Percentiles rank a stretch among this genome's conserved stretches.
Evolutionary conservation across 1,140 invertebrate genomes (phyloP).

Genomic region (Epicauta chinensis): DNA sequence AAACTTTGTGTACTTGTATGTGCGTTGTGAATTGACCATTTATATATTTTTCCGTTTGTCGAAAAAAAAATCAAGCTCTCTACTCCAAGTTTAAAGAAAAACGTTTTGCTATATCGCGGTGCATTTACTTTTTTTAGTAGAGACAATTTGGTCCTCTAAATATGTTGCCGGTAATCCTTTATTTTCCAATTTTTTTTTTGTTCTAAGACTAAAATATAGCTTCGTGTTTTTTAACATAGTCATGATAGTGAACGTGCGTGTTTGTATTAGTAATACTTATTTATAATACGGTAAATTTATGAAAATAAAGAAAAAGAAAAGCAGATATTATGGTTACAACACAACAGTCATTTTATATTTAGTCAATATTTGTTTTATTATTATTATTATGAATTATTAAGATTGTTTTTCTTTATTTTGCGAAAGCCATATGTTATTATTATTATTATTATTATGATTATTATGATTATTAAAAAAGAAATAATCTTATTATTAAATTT

Average conservation of each 20-base stretch:
- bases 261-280: slow-evolving; percentile 13
- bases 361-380: slow-evolving; percentile 11
- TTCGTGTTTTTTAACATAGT: slow-evolving; percentile 1
- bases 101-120: too few species aligned
- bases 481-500: slow-evolving; percentile 18
- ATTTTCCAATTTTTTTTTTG: background rate
- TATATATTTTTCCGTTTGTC: background rate
- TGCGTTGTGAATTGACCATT: slow-evolving; percentile 2
- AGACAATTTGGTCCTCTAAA: too few species aligned
- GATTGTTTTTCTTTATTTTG: background rate
- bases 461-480: slow-evolving; percentile 14
- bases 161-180: too few species aligned
- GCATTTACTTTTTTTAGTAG: too few species aligned
- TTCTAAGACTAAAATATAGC: slow-evolving; percentile 1
- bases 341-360: slow-evolving; percentile 12
- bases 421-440: slow-evolving; percentile 17
- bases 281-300: background rate
- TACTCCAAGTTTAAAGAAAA: slow-evolving; percentile 5
- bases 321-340: background rate
- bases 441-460: too few species aligned
- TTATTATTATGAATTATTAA: too few species aligned
- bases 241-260: slow-evolving; percentile 19
- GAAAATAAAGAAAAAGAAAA: too few species aligned
- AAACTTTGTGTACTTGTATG: slow-evolving; percentile 2
- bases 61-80: slow-evolving; percentile 3